Evolutionary conservation across 1,140 invertebrate species (phyloP), one percentile per base, ranked within the genome.

Genomic region (Oedothorax gibbosus): DNA sequence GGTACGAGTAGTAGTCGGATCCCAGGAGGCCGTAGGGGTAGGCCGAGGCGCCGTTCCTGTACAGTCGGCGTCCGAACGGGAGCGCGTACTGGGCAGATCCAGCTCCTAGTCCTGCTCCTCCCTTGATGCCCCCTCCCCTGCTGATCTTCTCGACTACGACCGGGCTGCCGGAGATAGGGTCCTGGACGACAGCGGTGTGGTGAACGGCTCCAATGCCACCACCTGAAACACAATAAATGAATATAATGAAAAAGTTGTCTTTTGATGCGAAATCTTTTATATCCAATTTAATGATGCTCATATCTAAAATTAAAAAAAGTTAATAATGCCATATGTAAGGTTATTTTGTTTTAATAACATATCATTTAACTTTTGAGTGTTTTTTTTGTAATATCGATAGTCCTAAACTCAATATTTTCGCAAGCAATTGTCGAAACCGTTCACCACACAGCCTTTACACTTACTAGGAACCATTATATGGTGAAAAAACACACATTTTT

Each of bases 1-100:
- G 83, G 21, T 78, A 85, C 11, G 83, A 85, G 11, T 78, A 77
- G 50, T 85, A 85, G 64, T 85, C 83, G 2, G 14, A 35, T 50
- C 83, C 83, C 12, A 49, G 35, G 4, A 85, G 73, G 12, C 83
- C 83, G 18, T 11, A 85, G n/a, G 83, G 83, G n/a, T 77, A 65
- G 6, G 21, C n/a, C 12, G 83, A 77, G 51, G 35, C 64, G 12
- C 83, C 83, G 10, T 14, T 20, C 0, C 83, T 53, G 20, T 85
- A 85, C n/a, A 78, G n/a, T 5, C 50, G 49, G 21, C 81, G 56
- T 49, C 81, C 81, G 18, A 75, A 84, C 0, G 14, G 51, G 49
- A 83, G 10, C 49, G 71, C 8, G 18, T 56, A 65, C 20, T 83
- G 81, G 8, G 50, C 81, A 51, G 81, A 84, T 9, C 21, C 71